These are phyloP conservation scores for Ametastegia equiseti DNA, from an alignment of 2,888 invertebrate species.

Conservation along the genomic window DNA sequence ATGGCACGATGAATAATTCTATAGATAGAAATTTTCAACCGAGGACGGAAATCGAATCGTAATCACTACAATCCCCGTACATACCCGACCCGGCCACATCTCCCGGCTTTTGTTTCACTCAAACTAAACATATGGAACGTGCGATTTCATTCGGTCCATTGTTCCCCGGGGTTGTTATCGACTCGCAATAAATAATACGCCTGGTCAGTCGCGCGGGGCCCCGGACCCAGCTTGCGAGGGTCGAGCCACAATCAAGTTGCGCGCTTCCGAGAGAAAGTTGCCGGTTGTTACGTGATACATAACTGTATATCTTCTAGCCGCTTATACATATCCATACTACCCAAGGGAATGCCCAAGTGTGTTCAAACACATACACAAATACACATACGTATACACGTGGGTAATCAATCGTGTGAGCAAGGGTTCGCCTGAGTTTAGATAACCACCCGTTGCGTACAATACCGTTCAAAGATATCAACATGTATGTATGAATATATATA, in stretches of 20 bases:
- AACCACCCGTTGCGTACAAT: conserved; percentile 38
- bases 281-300: conserved; percentile 53
- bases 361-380: neutral
- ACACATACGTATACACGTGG: neutral
- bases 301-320: conserved; percentile 43
- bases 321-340: neutral
- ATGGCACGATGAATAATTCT: neutral
- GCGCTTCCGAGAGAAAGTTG: conserved; percentile 61
- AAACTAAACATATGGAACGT: conserved; percentile 17
- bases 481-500: neutral
- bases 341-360: neutral
- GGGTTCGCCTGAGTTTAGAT: conserved; percentile 30
- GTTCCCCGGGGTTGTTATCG: conserved; percentile 48
- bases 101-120: conserved; percentile 23
- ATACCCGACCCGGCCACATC: neutral
- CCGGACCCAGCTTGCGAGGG: too few species aligned
- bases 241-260: conserved; percentile 54
- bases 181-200: conserved; percentile 48
- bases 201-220: conserved; percentile 46
- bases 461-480: conserved; percentile 19
- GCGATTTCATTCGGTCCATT: conserved; percentile 45
- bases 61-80: conserved; percentile 9
- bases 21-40: neutral
- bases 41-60: neutral
- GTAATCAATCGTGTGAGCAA: conserved; percentile 43